phyloP scores from a whole-genome alignment of 1,140 invertebrate species.

The Drosophila neocordata region DNA sequence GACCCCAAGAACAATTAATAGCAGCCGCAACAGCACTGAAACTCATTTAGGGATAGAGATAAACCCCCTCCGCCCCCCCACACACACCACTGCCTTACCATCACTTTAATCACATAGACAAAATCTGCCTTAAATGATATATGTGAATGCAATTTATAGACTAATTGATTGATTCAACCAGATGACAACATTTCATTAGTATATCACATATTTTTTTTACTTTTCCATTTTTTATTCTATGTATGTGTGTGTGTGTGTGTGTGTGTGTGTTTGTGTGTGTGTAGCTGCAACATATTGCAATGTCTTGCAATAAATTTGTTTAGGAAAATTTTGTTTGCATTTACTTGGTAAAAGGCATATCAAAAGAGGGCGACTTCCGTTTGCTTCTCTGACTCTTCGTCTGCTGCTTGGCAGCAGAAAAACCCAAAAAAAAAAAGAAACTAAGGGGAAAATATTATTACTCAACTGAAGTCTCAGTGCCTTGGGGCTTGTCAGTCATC shows the following conservation, averaged over 20 bases:
- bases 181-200: not conserved
- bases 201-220: not conserved
- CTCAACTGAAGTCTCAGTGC: conserved; percentile 1
- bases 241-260: too few species aligned
- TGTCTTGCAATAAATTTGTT: not conserved
- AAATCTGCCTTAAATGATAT: conserved; percentile 30
- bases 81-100: too few species aligned
- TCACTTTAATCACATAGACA: too few species aligned
- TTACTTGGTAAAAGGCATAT: too few species aligned
- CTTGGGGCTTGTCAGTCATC: conserved; percentile 14
- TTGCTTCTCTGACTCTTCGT: too few species aligned
- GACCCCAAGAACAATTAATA: conserved; percentile 50
- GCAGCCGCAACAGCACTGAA: conserved; percentile 13
- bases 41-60: conserved; percentile 32
- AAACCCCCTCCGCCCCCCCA: too few species aligned
- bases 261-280: too few species aligned
- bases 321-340: too few species aligned
- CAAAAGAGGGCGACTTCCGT: too few species aligned
- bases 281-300: not conserved
- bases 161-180: conserved; percentile 36
- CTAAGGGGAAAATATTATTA: not conserved
- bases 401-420: too few species aligned
- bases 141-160: conserved; percentile 43
- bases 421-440: not conserved
- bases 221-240: too few species aligned